Evolutionary conservation across 2,797 vertebrate species (phyloP).

Genomic region (Cossypha dichroa): DNA sequence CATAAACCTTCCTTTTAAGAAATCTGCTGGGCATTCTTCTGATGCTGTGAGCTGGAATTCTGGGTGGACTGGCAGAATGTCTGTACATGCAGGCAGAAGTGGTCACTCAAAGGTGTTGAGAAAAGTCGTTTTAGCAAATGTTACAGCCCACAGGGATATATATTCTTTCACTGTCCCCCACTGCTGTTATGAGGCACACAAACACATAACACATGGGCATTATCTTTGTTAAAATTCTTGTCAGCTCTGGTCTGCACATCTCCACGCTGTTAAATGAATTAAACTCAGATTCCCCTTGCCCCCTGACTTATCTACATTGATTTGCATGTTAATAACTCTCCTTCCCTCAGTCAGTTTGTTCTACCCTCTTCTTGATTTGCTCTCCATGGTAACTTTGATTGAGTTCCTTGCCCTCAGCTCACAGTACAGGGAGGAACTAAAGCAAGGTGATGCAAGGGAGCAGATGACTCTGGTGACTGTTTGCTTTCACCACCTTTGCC

Average conservation of each 20-base stretch:
- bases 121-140: background rate
- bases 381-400: background rate
- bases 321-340: constrained; percentile 24
- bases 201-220: background rate
- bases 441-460: background rate
- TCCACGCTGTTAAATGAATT: background rate
- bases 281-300: background rate
- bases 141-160: background rate
- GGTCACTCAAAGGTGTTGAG: background rate
- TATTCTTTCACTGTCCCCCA: background rate
- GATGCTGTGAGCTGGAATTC: background rate
- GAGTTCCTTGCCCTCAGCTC: background rate
- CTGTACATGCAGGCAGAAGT: background rate
- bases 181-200: background rate
- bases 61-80: background rate
- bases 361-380: background rate
- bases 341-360: background rate
- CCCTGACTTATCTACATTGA: background rate
- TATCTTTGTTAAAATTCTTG: background rate
- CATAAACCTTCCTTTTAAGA: background rate
- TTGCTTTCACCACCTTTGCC: background rate
- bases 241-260: background rate
- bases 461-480: background rate
- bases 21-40: background rate
- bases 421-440: background rate